phyloP scores from a whole-genome alignment of 2,797 vertebrate genomes.

The Tokudaia tokunoshimensis region DNA sequence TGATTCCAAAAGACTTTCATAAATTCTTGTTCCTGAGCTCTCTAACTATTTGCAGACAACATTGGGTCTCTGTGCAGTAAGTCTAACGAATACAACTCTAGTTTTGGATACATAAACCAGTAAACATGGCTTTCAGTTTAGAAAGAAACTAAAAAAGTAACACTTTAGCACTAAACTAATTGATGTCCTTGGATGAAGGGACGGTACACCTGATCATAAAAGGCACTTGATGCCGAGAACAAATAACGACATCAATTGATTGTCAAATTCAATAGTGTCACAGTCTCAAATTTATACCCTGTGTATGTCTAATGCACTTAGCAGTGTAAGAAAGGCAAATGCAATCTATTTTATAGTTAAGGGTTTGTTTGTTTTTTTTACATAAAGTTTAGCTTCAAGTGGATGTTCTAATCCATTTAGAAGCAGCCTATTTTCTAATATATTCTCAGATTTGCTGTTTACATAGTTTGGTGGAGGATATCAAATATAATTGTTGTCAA shows the following conservation, averaged over 20 bases:
- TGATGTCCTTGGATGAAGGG: constrained; percentile 50
- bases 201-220: constrained; percentile 63
- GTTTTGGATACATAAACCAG: not conserved
- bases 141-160: constrained; percentile 64
- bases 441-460: constrained; percentile 40
- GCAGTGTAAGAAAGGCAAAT: not conserved
- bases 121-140: constrained; percentile 73
- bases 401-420: constrained; percentile 17
- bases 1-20: not conserved
- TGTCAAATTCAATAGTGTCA: constrained; percentile 55
- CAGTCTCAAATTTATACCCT: constrained; percentile 43
- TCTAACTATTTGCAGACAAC: not conserved
- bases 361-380: not conserved
- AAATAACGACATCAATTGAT: constrained; percentile 43
- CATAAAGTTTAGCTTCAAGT: constrained; percentile 44
- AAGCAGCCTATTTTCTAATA: constrained; percentile 59
- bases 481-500: constrained; percentile 51
- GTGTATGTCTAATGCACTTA: not conserved
- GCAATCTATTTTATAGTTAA: not conserved
- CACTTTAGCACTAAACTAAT: constrained; percentile 15
- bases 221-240: constrained; percentile 80
- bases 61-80: constrained; percentile 4
- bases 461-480: not conserved
- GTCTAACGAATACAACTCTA: constrained; percentile 28
- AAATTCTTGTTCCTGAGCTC: not conserved